Conservation (phyloP, 2,888 invertebrate species). For the Fabriciana adippe region DNA sequence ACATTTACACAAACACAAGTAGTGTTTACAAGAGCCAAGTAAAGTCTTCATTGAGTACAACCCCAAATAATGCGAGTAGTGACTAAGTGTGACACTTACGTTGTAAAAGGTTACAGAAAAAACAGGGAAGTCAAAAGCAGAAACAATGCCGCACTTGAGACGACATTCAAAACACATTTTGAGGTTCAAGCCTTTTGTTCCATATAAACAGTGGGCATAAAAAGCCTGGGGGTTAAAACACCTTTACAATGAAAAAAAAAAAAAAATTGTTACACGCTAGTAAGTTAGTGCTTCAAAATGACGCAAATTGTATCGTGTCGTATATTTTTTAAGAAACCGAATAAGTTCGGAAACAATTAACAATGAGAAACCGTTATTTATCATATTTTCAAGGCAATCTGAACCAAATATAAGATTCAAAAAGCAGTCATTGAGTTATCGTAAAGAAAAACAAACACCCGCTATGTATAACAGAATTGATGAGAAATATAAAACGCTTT, state of each 20-base stretch:
- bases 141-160: constrained; percentile 38
- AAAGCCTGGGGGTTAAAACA: constrained; percentile 28
- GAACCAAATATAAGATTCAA: too few species aligned
- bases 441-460: too few species aligned
- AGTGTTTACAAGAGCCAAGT: not conserved
- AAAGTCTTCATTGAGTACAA: constrained; percentile 11
- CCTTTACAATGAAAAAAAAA: constrained; percentile 17
- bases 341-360: too few species aligned
- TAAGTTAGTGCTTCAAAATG: constrained; percentile 2
- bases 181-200: constrained; percentile 35
- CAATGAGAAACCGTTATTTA: too few species aligned
- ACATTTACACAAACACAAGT: not conserved
- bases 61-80: constrained; percentile 13
- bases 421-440: too few species aligned
- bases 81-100: constrained; percentile 26
- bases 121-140: constrained; percentile 33
- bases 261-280: not conserved
- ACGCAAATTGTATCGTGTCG: not conserved
- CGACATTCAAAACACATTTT: constrained; percentile 39
- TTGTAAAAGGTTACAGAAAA: constrained; percentile 23
- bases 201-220: constrained; percentile 33
- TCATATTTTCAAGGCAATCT: too few species aligned
- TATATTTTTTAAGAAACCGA: not conserved
- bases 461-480: too few species aligned
- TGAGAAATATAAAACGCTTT: too few species aligned